A percentile compares a stretch with the other conserved stretches of the same genome.
Conservation (phyloP, 2,888 invertebrate species). For the Tuta absoluta region DNA sequence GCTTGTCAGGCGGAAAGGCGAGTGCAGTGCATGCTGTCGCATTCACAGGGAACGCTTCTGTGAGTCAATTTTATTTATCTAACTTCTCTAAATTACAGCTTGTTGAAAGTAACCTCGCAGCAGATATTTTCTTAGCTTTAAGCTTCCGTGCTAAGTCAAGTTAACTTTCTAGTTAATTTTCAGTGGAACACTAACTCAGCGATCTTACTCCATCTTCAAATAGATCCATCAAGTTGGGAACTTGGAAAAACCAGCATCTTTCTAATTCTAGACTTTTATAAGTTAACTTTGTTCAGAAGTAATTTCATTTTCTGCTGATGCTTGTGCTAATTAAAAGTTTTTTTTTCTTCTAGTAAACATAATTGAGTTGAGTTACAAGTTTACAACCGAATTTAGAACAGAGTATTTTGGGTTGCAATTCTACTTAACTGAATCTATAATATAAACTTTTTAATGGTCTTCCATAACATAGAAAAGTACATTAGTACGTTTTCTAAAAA, state of each 20-base stretch:
- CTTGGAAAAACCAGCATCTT: slow-evolving; percentile 32
- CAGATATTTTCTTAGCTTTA: background rate
- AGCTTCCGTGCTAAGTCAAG: background rate
- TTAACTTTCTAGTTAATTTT: slow-evolving; percentile 12
- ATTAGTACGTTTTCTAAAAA: too few species aligned
- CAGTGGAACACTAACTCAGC: background rate
- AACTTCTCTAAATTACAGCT: background rate
- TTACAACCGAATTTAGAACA: too few species aligned
- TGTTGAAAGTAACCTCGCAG: background rate
- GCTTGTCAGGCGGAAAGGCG: too few species aligned
- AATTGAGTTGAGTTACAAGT: too few species aligned
- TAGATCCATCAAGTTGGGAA: slow-evolving; percentile 32
- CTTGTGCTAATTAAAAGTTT: background rate
- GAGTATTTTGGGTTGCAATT: too few species aligned
- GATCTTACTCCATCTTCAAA: slow-evolving; percentile 23
- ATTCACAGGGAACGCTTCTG: too few species aligned
- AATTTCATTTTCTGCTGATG: background rate
- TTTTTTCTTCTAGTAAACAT: background rate
- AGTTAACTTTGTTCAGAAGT: background rate
- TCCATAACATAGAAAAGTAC: too few species aligned
- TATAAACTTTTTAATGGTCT: too few species aligned
- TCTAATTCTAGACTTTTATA: slow-evolving; percentile 20
- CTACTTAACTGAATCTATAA: too few species aligned
- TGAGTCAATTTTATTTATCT: too few species aligned
- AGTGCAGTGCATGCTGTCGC: too few species aligned